Evolutionary conservation across 2,113 vertebrate genomes (phyloP).

Genomic region (Drymodes brunneopygia): DNA sequence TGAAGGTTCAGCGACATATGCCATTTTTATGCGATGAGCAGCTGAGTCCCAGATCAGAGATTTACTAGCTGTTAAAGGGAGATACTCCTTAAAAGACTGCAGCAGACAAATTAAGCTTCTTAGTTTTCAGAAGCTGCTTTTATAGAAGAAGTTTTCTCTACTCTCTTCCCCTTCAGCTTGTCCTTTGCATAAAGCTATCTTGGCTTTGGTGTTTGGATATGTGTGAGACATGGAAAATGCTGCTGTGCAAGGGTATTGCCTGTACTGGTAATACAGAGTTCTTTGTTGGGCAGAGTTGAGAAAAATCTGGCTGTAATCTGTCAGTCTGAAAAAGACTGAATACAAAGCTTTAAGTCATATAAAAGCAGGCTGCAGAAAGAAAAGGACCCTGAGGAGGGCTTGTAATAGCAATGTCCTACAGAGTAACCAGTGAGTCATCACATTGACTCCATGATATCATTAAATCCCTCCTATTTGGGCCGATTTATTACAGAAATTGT

Average conservation of each 20-base stretch:
- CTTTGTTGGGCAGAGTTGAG: background rate
- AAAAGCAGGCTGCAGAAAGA: background rate
- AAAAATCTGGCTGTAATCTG: background rate
- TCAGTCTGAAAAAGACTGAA: background rate
- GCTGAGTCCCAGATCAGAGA: slow-evolving; percentile 21
- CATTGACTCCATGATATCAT: background rate
- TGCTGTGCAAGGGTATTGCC: background rate
- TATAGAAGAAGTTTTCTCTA: background rate
- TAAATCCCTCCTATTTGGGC: background rate
- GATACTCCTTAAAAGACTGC: background rate
- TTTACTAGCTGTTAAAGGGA: background rate
- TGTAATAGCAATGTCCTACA: background rate
- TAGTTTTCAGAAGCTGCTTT: background rate
- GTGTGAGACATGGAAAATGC: background rate
- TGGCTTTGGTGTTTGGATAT: background rate
- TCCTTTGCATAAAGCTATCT: background rate
- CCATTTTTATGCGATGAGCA: background rate
- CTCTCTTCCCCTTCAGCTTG: background rate
- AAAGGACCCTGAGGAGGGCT: slow-evolving; percentile 1
- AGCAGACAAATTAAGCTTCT: background rate
- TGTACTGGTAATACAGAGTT: background rate
- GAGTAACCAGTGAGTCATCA: slow-evolving; percentile 6
- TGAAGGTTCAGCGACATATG: background rate
- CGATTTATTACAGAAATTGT: background rate
- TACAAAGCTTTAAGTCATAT: background rate